Conservation (phyloP, 2,888 invertebrate genomes). For the Callosobruchus maculatus region DNA sequence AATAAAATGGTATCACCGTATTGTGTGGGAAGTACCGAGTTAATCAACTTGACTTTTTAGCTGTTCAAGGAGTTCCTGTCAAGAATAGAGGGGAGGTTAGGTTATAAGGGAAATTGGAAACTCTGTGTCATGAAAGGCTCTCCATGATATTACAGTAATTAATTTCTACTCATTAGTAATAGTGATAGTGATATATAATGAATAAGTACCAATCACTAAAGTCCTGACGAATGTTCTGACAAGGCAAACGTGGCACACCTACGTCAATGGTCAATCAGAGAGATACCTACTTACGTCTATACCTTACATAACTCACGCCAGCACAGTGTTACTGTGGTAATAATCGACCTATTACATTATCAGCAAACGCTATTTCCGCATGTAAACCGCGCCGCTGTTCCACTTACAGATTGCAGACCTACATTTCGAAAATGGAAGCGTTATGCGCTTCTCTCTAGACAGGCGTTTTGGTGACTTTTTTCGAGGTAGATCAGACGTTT, state of each 20-base stretch:
- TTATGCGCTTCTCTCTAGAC: not conserved
- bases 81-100: no score
- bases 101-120: no score
- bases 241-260: not conserved
- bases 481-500: not conserved
- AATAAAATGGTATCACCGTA: no score
- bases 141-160: no score
- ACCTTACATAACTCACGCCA: conserved; percentile 21
- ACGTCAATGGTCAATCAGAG: not conserved
- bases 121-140: no score
- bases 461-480: not conserved
- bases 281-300: conserved; percentile 14
- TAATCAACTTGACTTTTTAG: no score
- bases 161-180: no score
- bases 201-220: no score
- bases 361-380: conserved; percentile 19
- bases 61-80: no score
- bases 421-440: conserved; percentile 4
- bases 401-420: conserved; percentile 9
- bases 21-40: no score
- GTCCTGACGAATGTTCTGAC: no score
- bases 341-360: conserved; percentile 34
- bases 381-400: conserved; percentile 12
- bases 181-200: no score
- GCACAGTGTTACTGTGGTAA: conserved; percentile 13